phyloP scores from a whole-genome alignment of 2,113 vertebrate genomes.

The Clupea harengus region DNA sequence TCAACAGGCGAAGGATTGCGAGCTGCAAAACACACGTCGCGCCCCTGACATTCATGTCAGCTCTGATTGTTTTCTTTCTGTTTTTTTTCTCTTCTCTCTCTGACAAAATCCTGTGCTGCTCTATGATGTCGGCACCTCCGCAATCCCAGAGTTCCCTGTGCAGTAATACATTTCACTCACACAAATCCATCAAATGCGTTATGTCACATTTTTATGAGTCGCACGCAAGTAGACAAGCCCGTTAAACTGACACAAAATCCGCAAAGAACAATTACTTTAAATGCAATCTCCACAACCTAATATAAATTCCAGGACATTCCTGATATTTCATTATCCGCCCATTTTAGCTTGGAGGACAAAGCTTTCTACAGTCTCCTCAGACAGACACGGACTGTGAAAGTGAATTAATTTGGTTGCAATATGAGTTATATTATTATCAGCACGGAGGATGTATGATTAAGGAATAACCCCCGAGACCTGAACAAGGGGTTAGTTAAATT shows the following conservation, averaged over 20 bases:
- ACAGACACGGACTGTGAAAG: not conserved
- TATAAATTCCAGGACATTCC: not conserved
- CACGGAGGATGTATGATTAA: not conserved
- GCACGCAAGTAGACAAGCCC: not conserved
- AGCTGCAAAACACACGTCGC: not conserved
- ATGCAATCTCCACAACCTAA: not conserved
- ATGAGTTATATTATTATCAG: not conserved
- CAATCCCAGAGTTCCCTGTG: not conserved
- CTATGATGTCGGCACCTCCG: not conserved
- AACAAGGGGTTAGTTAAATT: constrained; percentile 1
- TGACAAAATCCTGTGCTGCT: not conserved
- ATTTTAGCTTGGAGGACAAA: not conserved
- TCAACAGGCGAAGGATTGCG: constrained; percentile 1
- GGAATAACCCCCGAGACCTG: not conserved
- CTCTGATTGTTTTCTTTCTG: not conserved
- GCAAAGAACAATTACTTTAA: not conserved
- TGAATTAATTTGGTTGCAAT: not conserved
- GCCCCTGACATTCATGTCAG: not conserved
- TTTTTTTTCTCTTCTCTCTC: not conserved
- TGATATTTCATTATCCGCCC: not conserved
- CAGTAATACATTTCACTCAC: not conserved
- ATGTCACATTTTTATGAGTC: not conserved
- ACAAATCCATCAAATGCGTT: not conserved
- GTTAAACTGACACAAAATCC: constrained; percentile 4
- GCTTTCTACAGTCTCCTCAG: not conserved